Evolutionary conservation across 2,888 invertebrate genomes (phyloP).

Genomic region (Ochropleura leucogaster): DNA sequence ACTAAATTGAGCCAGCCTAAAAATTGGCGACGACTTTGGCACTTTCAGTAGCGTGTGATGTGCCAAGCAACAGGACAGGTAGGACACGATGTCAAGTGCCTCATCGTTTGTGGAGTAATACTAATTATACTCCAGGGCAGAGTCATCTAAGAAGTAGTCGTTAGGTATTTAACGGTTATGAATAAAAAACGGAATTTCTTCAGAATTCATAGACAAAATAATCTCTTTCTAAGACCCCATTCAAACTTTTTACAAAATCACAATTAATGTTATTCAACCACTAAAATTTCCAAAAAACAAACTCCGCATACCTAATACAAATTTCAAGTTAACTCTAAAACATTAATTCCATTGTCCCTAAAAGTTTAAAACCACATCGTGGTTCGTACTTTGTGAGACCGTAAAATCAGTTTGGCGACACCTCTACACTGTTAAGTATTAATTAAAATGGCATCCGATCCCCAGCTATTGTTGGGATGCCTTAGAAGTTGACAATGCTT

Average conservation of each 20-base stretch:
- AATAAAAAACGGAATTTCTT: neutral
- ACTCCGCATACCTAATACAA: conserved; percentile 10
- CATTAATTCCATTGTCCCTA: conserved; percentile 28
- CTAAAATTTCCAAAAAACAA: neutral
- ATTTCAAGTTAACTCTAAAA: conserved; percentile 25
- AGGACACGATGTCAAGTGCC: no score
- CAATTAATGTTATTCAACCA: neutral
- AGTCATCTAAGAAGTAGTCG: neutral
- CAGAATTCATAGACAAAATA: neutral
- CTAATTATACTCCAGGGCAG: no score
- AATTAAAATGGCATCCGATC: conserved; percentile 59
- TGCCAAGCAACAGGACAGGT: no score
- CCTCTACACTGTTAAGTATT: conserved; percentile 55
- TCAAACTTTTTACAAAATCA: neutral
- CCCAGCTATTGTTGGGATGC: conserved; percentile 39
- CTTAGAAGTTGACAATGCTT: conserved; percentile 43
- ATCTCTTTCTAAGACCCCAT: neutral
- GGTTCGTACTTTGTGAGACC: conserved; percentile 42
- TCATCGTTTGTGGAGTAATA: no score
- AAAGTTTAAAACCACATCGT: conserved; percentile 47
- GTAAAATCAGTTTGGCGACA: conserved; percentile 32
- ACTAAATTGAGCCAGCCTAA: no score
- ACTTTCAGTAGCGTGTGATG: no score
- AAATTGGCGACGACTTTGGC: no score
- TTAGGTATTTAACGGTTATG: neutral